phyloP scores from a whole-genome alignment of 2,113 vertebrate species.

The Cyanoliseus patagonus region DNA sequence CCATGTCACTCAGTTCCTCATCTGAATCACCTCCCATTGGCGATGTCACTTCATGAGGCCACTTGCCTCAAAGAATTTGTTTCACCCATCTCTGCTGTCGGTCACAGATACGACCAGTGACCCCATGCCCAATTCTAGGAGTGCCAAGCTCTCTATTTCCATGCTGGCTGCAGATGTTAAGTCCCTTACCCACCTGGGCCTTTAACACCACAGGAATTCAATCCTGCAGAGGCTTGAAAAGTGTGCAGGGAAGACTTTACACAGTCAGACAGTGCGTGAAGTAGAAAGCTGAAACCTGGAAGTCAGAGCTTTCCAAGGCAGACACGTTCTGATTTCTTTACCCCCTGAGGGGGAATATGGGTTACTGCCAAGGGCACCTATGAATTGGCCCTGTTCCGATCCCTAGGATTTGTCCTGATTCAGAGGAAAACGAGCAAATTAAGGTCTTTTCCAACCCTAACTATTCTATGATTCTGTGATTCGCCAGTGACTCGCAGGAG shows the following conservation, averaged over 20 bases:
- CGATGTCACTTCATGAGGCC: neutral
- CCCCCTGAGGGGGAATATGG: constrained; percentile 32
- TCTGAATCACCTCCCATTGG: neutral
- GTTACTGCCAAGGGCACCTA: constrained; percentile 40
- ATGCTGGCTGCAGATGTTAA: neutral
- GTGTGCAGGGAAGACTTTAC: neutral
- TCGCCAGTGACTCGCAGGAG: neutral
- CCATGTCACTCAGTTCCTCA: neutral
- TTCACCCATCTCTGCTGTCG: neutral
- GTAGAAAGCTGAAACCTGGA: neutral
- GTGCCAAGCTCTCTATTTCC: neutral
- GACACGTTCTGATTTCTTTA: constrained; percentile 9
- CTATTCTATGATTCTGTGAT: neutral
- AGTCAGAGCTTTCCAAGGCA: neutral
- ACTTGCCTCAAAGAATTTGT: neutral
- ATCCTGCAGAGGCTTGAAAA: neutral
- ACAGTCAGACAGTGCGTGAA: neutral
- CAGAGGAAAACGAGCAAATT: neutral
- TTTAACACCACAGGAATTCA: neutral
- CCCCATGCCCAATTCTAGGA: neutral
- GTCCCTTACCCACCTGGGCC: neutral
- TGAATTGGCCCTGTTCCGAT: constrained; percentile 30
- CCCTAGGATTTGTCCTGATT: constrained; percentile 46
- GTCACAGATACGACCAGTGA: neutral
- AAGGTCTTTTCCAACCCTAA: neutral